A percentile compares a stretch with the other conserved stretches of the same genome.
Evolutionary conservation across 2,113 vertebrate species (phyloP).

Genomic region (western clawed frog (Xenopus tropicalis)): DNA sequence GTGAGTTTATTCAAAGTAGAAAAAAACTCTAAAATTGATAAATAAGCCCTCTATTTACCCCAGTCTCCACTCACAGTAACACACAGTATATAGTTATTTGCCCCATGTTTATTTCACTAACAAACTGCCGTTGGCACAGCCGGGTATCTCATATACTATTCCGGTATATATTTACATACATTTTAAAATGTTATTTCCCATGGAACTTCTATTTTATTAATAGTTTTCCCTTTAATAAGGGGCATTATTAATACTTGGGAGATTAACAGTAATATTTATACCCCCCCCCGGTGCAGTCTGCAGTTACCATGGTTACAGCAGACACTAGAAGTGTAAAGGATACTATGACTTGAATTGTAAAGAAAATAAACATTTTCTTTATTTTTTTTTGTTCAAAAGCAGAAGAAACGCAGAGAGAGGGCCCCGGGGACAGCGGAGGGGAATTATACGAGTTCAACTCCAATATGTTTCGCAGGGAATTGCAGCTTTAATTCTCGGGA

Average conservation of each 20-base stretch:
- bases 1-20: too few relatives aligned
- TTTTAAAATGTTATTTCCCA: too few relatives aligned
- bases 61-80: too few relatives aligned
- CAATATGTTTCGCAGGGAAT: background rate
- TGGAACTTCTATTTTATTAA: background rate
- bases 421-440: background rate
- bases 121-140: too few relatives aligned
- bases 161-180: too few relatives aligned
- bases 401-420: background rate
- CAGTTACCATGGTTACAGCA: constrained; percentile 18
- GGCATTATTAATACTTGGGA: background rate
- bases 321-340: background rate
- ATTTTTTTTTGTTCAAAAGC: background rate
- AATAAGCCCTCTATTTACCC: too few relatives aligned
- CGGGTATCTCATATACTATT: too few relatives aligned
- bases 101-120: too few relatives aligned
- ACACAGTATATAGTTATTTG: too few relatives aligned
- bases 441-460: background rate
- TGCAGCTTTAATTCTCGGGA: background rate
- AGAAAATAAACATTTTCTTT: constrained; percentile 9
- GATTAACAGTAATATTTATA: constrained; percentile 4
- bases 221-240: background rate
- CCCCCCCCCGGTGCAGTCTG: background rate
- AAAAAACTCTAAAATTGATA: too few relatives aligned
- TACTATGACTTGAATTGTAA: constrained; percentile 2